These are phyloP conservation scores for Sinopyrophorus schimmeli DNA, from an alignment of 2,888 invertebrate genomes.

Conservation along the genomic window DNA sequence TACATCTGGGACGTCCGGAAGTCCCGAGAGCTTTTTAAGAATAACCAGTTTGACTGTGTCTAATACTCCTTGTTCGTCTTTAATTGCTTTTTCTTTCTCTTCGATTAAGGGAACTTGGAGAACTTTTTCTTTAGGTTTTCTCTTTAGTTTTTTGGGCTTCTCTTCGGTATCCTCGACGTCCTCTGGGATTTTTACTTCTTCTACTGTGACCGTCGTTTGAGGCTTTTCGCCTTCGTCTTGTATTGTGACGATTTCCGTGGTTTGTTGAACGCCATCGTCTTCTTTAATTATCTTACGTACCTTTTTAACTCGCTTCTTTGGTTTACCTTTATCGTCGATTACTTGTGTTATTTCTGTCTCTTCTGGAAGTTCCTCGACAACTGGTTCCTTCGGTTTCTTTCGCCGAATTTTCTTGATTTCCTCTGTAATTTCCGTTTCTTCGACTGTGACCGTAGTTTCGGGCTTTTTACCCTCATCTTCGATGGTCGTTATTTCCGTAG, in stretches of 20 bases:
- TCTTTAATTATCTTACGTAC: constrained; percentile 37
- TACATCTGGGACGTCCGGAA: too few species aligned
- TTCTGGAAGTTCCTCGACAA: constrained; percentile 25
- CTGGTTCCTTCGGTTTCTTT: constrained; percentile 22
- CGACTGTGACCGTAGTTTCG: constrained; percentile 51
- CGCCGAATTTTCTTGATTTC: constrained; percentile 24
- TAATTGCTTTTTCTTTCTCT: too few species aligned
- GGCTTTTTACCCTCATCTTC: constrained; percentile 50
- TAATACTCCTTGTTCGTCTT: constrained; percentile 40
- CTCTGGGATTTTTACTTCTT: constrained; percentile 28
- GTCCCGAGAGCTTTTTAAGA: constrained; percentile 16
- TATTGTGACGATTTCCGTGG: constrained; percentile 31
- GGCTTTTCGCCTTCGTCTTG: constrained; percentile 34
- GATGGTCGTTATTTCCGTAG: constrained; percentile 49
- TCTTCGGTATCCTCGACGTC: constrained; percentile 28
- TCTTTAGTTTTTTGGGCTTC: background rate
- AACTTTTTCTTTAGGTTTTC: constrained; percentile 12
- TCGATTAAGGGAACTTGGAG: too few species aligned
- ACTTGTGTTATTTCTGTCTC: constrained; percentile 34
- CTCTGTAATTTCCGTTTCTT: constrained; percentile 36
- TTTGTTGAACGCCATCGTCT: constrained; percentile 43
- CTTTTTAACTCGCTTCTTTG: constrained; percentile 39
- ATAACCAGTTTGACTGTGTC: constrained; percentile 39
- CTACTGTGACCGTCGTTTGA: constrained; percentile 26
- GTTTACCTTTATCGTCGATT: constrained; percentile 29